phyloP scores from a whole-genome alignment of 2,797 vertebrate species.

The Pseudochaenichthys georgianus region DNA sequence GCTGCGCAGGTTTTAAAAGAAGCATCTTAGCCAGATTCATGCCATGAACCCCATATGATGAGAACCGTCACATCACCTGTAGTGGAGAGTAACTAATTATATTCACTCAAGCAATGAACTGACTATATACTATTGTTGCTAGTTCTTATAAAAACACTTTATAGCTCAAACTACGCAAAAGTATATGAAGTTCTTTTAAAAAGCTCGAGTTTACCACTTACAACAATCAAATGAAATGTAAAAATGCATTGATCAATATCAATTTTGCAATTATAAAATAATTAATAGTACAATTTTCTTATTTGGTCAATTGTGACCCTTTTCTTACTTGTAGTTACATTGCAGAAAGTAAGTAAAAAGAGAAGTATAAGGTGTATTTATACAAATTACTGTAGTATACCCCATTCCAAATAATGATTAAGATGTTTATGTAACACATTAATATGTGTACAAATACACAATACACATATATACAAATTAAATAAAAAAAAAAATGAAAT shows the following conservation, averaged over 20 bases:
- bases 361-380: too few species aligned
- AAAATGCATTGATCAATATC: neutral
- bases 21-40: slow-evolving; percentile 35
- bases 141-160: neutral
- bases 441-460: too few species aligned
- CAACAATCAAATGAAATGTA: neutral
- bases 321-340: too few species aligned
- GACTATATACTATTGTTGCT: neutral
- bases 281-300: too few species aligned
- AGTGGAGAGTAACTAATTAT: neutral
- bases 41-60: slow-evolving; percentile 34
- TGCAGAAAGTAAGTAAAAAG: too few species aligned
- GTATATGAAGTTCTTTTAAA: neutral
- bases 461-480: too few species aligned
- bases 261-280: too few species aligned
- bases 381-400: too few species aligned
- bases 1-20: slow-evolving; percentile 32
- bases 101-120: neutral
- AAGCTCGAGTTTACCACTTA: neutral
- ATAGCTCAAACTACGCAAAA: neutral
- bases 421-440: too few species aligned
- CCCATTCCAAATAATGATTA: too few species aligned
- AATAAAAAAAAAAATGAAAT: too few species aligned
- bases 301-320: too few species aligned
- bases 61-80: neutral